Evolutionary conservation across 2,113 vertebrate genomes (phyloP).

Genomic region (Etheostoma cragini): DNA sequence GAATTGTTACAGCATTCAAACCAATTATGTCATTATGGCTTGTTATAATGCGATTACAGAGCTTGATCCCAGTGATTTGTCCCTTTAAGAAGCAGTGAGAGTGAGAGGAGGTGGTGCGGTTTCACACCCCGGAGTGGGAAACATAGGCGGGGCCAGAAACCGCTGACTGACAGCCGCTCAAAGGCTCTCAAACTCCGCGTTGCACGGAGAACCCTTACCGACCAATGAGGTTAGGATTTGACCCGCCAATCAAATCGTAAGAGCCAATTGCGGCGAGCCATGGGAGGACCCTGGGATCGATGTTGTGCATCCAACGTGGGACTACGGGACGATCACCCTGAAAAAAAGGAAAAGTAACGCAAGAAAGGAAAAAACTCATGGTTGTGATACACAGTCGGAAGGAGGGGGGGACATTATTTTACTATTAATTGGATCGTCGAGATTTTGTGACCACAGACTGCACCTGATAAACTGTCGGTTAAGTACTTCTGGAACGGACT

Average conservation of each 20-base stretch:
- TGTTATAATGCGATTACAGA: conserved; percentile 78
- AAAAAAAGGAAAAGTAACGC: conserved; percentile 78
- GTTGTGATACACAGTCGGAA: conserved; percentile 62
- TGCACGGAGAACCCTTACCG: conserved; percentile 20
- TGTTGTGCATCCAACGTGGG: conserved; percentile 91
- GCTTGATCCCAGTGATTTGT: conserved; percentile 66
- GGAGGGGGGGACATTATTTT: conserved; percentile 58
- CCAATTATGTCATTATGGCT: conserved; percentile 75
- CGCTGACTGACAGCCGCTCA: conserved; percentile 81
- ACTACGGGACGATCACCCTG: conserved; percentile 70
- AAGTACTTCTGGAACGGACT: conserved; percentile 13
- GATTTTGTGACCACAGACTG: conserved; percentile 68
- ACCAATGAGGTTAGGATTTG: conserved; percentile 64
- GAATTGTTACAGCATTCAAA: conserved; percentile 46
- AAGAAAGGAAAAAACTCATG: conserved; percentile 74
- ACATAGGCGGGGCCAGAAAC: conserved; percentile 77
- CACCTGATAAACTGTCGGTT: conserved; percentile 63
- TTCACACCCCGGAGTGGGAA: conserved; percentile 95
- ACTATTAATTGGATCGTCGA: conserved; percentile 69
- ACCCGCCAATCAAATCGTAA: conserved; percentile 5
- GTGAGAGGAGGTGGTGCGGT: conserved; percentile 81
- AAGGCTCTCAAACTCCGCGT: conserved; percentile 42
- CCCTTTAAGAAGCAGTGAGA: conserved; percentile 88
- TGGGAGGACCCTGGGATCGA: conserved; percentile 69
- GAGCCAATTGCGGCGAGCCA: conserved; percentile 72